phyloP scores from a whole-genome alignment of 2,797 vertebrate species.

The Leptatherina wallacei region DNA sequence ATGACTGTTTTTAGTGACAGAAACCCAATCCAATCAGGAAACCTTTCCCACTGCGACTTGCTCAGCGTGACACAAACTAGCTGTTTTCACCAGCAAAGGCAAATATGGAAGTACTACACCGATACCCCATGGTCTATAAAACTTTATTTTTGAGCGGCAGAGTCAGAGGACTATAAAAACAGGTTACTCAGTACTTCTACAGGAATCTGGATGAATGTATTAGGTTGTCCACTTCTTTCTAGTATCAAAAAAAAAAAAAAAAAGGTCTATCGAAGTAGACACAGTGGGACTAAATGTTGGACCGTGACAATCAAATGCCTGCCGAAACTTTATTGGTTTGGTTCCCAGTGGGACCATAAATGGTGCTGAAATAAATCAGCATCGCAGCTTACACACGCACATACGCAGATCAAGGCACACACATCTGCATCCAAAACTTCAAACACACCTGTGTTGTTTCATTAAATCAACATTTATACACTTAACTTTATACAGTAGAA shows the following conservation, averaged over 20 bases:
- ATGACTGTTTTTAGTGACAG: constrained; percentile 22
- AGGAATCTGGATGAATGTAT: constrained; percentile 7
- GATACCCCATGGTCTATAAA: constrained; percentile 37
- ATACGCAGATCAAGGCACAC: constrained; percentile 11
- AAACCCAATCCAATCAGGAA: constrained; percentile 13
- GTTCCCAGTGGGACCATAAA: constrained; percentile 54
- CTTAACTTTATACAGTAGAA: constrained; percentile 3
- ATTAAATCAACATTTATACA: constrained; percentile 20
- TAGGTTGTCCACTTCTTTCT: constrained; percentile 5
- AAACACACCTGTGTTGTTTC: constrained; percentile 26
- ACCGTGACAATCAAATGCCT: constrained; percentile 34
- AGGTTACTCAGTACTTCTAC: constrained; percentile 21
- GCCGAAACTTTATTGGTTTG: constrained; percentile 53
- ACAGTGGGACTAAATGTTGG: constrained; percentile 36
- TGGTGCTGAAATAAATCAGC: constrained; percentile 62
- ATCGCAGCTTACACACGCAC: constrained; percentile 29
- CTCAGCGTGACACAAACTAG: constrained; percentile 36
- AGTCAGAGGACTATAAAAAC: constrained; percentile 39
- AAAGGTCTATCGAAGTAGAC: neutral
- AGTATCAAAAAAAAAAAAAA: constrained; percentile 3
- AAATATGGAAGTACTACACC: constrained; percentile 8
- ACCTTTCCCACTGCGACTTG: constrained; percentile 16
- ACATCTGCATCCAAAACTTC: constrained; percentile 15
- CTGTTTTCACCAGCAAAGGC: constrained; percentile 32
- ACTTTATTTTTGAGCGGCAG: constrained; percentile 47